phyloP scores from a whole-genome alignment of 2,888 invertebrate genomes.

The Drosophila algonquin region DNA sequence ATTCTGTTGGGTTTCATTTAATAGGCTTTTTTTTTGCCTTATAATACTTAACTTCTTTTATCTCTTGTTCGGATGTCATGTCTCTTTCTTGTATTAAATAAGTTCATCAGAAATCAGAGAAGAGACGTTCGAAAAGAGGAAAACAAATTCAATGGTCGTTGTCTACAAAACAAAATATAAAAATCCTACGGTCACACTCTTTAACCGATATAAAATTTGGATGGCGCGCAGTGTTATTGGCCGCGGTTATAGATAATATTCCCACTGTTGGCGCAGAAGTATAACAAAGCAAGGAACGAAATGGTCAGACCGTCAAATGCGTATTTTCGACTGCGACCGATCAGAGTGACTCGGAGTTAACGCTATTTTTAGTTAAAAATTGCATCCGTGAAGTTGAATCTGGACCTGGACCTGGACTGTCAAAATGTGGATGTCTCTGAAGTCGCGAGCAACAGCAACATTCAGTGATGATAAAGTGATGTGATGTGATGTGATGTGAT shows the following conservation, averaged over 20 bases:
- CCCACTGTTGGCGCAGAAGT: slow-evolving; percentile 74
- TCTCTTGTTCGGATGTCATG: no score
- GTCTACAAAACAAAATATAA: no score
- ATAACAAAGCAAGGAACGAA: slow-evolving; percentile 75
- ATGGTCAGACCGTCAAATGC: slow-evolving; percentile 71
- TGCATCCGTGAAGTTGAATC: slow-evolving; percentile 58
- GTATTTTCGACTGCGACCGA: slow-evolving; percentile 65
- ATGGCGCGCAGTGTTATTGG: no score
- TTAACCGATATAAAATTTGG: no score
- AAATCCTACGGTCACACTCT: no score
- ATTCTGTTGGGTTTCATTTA: no score
- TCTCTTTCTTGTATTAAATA: no score
- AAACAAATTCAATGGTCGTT: no score
- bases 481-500: slow-evolving; percentile 29
- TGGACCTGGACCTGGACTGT: slow-evolving; percentile 30
- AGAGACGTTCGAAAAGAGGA: no score
- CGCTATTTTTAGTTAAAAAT: slow-evolving; percentile 74
- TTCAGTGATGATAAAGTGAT: slow-evolving; percentile 41
- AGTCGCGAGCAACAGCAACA: slow-evolving; percentile 25
- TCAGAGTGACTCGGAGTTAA: slow-evolving; percentile 53
- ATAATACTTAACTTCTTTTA: no score
- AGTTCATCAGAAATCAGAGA: no score
- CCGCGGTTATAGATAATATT: slow-evolving; percentile 79
- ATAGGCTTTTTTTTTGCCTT: no score
- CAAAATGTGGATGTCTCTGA: slow-evolving; percentile 50